These are phyloP conservation scores for Sminthurinus aureus DNA, from an alignment of 2,888 invertebrate species.

Conservation along the genomic window DNA sequence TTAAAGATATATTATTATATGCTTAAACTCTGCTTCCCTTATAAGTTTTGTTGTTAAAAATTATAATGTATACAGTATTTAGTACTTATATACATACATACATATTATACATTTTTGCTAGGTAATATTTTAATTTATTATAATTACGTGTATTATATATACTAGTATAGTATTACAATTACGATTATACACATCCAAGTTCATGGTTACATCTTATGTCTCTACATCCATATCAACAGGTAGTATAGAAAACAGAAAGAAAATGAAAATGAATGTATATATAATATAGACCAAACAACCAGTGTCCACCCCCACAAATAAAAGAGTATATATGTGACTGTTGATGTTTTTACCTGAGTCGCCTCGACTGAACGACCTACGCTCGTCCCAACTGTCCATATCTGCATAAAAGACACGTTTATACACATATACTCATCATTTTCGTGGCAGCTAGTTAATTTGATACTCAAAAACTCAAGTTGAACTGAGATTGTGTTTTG, in stretches of 20 bases:
- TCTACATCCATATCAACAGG: not conserved
- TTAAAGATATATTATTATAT: not conserved
- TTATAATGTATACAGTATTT: too few species aligned
- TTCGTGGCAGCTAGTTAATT: not conserved
- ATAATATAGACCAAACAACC: slow-evolving; percentile 10
- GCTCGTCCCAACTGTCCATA: slow-evolving; percentile 36
- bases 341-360: slow-evolving; percentile 35
- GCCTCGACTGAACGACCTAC: slow-evolving; percentile 33
- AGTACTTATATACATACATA: not conserved
- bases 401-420: slow-evolving; percentile 21
- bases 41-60: too few species aligned
- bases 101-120: not conserved
- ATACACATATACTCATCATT: slow-evolving; percentile 20
- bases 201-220: slow-evolving; percentile 11
- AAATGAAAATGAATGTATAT: not conserved
- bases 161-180: too few species aligned
- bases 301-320: slow-evolving; percentile 24
- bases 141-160: slow-evolving; percentile 9
- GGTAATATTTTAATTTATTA: slow-evolving; percentile 21
- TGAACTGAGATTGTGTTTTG: too few species aligned
- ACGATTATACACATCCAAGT: not conserved
- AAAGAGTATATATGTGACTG: not conserved
- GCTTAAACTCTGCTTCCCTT: not conserved
- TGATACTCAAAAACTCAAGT: too few species aligned
- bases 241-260: not conserved